A percentile compares a stretch with the other conserved stretches of the same genome.
Conservation (phyloP, 2,113 vertebrate species). For the Nothobranchius furzeri region DNA sequence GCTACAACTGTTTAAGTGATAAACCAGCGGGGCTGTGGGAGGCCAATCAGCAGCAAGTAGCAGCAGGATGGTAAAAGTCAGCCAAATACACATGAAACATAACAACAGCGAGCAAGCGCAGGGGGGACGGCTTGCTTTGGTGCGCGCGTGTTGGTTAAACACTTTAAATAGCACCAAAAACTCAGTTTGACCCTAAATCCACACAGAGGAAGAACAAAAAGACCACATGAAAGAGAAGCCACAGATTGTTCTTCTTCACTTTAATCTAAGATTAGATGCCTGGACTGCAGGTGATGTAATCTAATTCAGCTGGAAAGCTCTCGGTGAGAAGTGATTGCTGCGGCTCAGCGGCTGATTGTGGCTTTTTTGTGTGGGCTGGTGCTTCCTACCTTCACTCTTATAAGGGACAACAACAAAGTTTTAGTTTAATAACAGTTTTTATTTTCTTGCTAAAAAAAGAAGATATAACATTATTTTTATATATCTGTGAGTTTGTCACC, state of each 20-base stretch:
- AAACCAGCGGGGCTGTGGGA: slow-evolving; percentile 61
- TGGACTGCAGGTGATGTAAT: slow-evolving; percentile 70
- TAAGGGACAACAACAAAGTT: slow-evolving; percentile 25
- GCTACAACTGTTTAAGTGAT: slow-evolving; percentile 61
- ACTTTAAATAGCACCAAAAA: slow-evolving; percentile 23
- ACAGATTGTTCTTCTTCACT: slow-evolving; percentile 47
- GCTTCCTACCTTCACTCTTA: slow-evolving; percentile 40
- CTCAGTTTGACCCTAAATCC: slow-evolving; percentile 42
- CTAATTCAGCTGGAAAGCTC: slow-evolving; percentile 61
- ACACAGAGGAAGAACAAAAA: slow-evolving; percentile 29
- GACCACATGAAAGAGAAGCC: slow-evolving; percentile 30
- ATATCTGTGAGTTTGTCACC: not conserved
- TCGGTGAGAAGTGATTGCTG: slow-evolving; percentile 64
- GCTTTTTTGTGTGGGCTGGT: slow-evolving; percentile 55
- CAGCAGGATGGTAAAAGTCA: slow-evolving; percentile 40
- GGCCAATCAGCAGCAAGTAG: slow-evolving; percentile 63
- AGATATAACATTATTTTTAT: not conserved
- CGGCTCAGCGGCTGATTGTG: slow-evolving; percentile 65
- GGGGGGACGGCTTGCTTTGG: slow-evolving; percentile 9
- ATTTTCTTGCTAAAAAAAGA: not conserved
- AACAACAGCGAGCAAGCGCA: slow-evolving; percentile 6
- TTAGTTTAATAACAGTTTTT: slow-evolving; percentile 30
- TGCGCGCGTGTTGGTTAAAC: slow-evolving; percentile 35
- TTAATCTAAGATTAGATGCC: slow-evolving; percentile 69
- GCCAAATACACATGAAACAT: slow-evolving; percentile 49